Evolutionary conservation across 2,888 invertebrate genomes (phyloP), one percentile per base, ranked within the genome.

Genomic region (Eupsilia transversa): DNA sequence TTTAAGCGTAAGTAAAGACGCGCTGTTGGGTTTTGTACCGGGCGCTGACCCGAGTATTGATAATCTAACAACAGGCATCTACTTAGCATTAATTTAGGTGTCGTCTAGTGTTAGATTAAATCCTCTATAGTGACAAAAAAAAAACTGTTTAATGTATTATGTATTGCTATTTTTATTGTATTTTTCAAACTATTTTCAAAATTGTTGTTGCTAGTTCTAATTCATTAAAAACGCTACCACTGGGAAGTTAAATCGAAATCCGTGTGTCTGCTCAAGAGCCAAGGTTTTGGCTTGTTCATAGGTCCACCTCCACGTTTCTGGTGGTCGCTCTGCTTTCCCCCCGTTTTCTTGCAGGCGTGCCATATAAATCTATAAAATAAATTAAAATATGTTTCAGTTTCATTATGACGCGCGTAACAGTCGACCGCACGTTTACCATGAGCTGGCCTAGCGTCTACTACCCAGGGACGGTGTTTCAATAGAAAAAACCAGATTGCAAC

Each of bases 161-260:
- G 3, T 43, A 27, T 52, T 57, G 20, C 64, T 33, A 46, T 64
- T 77, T 65, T 80, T 72, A 63, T 72, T 72, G 23, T 35, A 4
- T 46, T 72, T 68, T 72, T 30, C 14, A 43, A 30, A n/a, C 5
- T 38, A 23, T 41, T 56, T 43, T 38, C 20, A 35, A 12, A 56
- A 30, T 38, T 10, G 12, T 4, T 46, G 12, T 27, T 49, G 35
- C n/a, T 14, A 12, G 27, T 38, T 52, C 27, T 6, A 3, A 33
- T 46, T 46, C 0, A 1, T 23, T 30, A 17, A 6, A 43, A 43
- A 33, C 27, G 35, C 87, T 92, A 96, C 96, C 96, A 96, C 83
- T 96, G 96, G 14, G 96, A 96, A 30, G 93, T 46, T 78, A 95
- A 89, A 89, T 96, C 96, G 80, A 96, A 96, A 79, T 96, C 96